Conservation (phyloP, 2,797 vertebrate genomes). For the Petrocephalus sullivani region DNA sequence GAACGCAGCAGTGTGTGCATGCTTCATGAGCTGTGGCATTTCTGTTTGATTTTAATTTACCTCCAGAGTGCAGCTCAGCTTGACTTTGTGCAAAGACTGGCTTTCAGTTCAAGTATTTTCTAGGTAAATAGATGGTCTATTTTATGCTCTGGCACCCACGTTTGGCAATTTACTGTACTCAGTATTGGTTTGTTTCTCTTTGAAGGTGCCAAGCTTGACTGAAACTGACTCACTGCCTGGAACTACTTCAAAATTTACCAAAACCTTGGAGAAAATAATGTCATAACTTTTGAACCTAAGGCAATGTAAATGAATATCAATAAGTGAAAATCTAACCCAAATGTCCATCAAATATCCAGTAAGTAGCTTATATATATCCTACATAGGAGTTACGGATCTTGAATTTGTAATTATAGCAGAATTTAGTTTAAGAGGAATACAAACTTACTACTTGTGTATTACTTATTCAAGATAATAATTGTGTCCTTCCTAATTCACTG, state of each 20-base stretch:
- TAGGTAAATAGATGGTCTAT: constrained; percentile 22
- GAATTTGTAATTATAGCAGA: background rate
- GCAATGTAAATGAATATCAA: background rate
- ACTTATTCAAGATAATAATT: background rate
- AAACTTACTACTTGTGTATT: background rate
- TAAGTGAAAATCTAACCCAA: background rate
- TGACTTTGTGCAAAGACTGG: constrained; percentile 1
- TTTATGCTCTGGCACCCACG: constrained; percentile 15
- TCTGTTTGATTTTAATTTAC: constrained; percentile 17
- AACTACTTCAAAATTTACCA: background rate
- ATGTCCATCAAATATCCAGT: background rate
- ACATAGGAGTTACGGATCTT: background rate
- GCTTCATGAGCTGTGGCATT: background rate
- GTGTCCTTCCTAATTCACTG: background rate
- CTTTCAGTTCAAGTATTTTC: background rate
- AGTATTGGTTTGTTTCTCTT: constrained; percentile 10
- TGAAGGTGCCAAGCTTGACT: background rate
- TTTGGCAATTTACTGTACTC: constrained; percentile 18
- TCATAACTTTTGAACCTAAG: background rate
- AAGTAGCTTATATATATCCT: background rate
- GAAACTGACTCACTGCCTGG: background rate
- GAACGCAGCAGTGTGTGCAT: background rate
- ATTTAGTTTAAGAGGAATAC: background rate
- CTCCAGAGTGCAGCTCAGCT: background rate
- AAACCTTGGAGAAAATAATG: background rate